A percentile compares a stretch with the other conserved stretches of the same genome.
phyloP scores from a whole-genome alignment of 2,113 vertebrate genomes.

The Cichladusa arquata region DNA sequence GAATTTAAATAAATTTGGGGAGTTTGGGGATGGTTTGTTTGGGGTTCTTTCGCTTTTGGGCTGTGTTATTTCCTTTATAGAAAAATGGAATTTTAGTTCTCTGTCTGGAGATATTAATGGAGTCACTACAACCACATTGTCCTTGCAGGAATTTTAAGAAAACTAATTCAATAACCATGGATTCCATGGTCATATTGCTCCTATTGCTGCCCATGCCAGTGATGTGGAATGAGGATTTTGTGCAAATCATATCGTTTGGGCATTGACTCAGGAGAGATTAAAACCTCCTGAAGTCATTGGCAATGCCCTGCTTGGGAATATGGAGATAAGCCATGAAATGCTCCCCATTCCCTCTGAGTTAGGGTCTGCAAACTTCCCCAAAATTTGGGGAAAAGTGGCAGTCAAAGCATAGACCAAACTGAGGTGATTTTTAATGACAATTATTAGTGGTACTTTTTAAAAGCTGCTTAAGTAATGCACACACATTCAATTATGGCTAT shows the following conservation, averaged over 20 bases:
- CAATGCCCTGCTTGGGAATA: neutral
- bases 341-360: neutral
- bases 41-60: neutral
- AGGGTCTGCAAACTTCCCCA: neutral
- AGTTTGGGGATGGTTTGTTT: neutral
- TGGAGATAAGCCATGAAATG: neutral
- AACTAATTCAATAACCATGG: neutral
- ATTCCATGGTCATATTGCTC: neutral
- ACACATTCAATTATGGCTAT: fast-evolving
- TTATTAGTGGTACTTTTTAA: neutral
- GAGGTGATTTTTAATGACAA: neutral
- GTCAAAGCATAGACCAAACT: neutral
- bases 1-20: neutral
- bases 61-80: neutral
- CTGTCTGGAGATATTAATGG: neutral
- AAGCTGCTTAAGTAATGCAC: neutral
- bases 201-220: neutral
- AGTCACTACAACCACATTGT: neutral
- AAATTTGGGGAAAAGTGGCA: neutral
- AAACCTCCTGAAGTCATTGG: neutral
- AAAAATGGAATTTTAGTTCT: neutral
- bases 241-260: neutral
- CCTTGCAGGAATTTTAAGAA: neutral
- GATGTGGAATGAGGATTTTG: neutral
- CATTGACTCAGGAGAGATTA: neutral